Conservation (phyloP, 2,888 invertebrate genomes). For the Oligia fasciuncula region DNA sequence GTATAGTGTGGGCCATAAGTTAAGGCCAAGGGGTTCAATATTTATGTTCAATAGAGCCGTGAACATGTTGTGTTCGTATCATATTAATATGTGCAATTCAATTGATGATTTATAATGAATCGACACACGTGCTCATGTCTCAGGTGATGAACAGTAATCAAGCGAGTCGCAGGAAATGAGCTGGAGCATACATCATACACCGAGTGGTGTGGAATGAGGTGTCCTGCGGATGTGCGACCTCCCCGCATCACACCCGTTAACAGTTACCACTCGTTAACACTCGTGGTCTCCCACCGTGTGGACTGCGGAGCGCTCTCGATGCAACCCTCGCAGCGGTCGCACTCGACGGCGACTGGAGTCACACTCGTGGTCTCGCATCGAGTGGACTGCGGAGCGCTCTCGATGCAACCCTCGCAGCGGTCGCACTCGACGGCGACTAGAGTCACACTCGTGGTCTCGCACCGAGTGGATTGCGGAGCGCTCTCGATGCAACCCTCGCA, state of each 20-base stretch:
- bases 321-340: constrained; percentile 29
- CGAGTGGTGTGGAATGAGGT: constrained; percentile 8
- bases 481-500: constrained; percentile 33
- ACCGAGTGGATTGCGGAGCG: background rate
- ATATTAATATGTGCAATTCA: background rate
- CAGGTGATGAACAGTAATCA: constrained; percentile 12
- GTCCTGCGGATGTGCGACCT: background rate
- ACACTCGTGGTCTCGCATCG: background rate
- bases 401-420: constrained; percentile 22
- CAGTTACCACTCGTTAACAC: background rate
- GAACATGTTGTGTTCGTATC: background rate
- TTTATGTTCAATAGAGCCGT: background rate
- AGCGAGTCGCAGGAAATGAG: constrained; percentile 15
- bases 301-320: constrained; percentile 21
- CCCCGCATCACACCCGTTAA: no score
- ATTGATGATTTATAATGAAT: background rate
- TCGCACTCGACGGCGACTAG: no score
- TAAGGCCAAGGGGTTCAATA: background rate
- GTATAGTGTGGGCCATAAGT: background rate
- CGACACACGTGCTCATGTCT: background rate
- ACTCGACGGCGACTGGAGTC: constrained; percentile 1
- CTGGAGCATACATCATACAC: constrained; percentile 5
- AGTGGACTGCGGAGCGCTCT: constrained; percentile 11
- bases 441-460: background rate
- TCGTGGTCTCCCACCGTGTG: background rate